phyloP scores from a whole-genome alignment of 2,888 invertebrate genomes.

The Arge pagana region DNA sequence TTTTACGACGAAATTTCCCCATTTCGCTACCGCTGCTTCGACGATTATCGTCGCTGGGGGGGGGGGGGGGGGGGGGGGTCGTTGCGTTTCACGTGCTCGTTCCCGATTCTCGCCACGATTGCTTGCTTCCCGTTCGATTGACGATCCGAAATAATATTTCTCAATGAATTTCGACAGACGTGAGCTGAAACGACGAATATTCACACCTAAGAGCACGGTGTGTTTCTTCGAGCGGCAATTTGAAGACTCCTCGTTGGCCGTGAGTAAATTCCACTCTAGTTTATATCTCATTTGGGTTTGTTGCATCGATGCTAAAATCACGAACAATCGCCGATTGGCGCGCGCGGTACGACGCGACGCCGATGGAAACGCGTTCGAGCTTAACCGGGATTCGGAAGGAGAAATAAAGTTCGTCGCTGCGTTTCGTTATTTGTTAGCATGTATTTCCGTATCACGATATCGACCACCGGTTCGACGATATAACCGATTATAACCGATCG shows the following conservation, averaged over 20 bases:
- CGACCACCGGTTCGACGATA: too few relatives aligned
- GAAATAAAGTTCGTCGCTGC: background rate
- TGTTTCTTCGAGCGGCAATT: constrained; percentile 16
- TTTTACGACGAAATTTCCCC: too few relatives aligned
- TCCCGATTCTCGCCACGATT: background rate
- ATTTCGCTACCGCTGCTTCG: too few relatives aligned
- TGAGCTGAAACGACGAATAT: constrained; percentile 9
- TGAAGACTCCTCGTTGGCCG: constrained; percentile 1
- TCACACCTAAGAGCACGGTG: constrained; percentile 22
- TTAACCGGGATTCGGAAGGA: background rate
- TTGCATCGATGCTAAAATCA: too few relatives aligned
- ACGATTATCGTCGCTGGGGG: too few relatives aligned
- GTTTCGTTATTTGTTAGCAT: too few relatives aligned
- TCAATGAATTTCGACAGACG: constrained; percentile 17
- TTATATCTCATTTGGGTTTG: background rate
- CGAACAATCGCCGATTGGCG: too few relatives aligned
- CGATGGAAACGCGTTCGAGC: background rate
- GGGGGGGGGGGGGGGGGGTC: too few relatives aligned
- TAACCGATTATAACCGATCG: too few relatives aligned
- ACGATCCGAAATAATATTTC: constrained; percentile 1
- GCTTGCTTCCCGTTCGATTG: background rate
- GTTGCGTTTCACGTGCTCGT: too few relatives aligned
- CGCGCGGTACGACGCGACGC: too few relatives aligned
- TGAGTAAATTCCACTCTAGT: constrained; percentile 3
- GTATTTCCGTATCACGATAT: too few relatives aligned